Base-by-base conservation (phyloP, 2,888 invertebrate genomes). In the Apamea anceps region DNA sequence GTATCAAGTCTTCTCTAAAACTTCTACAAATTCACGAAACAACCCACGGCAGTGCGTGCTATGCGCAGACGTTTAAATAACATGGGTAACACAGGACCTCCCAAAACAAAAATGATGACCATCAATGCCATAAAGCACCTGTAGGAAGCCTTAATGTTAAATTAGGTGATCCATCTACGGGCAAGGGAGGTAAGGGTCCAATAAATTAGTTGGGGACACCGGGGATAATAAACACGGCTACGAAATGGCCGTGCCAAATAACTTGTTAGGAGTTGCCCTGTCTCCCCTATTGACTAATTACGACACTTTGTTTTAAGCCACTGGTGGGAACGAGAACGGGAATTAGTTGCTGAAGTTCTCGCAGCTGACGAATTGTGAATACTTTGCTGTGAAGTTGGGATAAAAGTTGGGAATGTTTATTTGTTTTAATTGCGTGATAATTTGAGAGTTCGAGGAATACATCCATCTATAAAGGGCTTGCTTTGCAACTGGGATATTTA, bases 141-240 rank as follows among this genome's bases (percentile, higher is more conserved):
- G 89, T 75, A 91, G 91, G 92, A 45, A 92, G 92, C 94, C 94
- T 95, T 96, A 96, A 96, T 95, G 95, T 94, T 95, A 95, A 96
- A 97, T 97, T 96, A 96, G 96, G 96, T 93, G 94, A 96, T 96
- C 95, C 95, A 95, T 96, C 96, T 94, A 91, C 90, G 93, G 90
- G 91, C 93, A 93, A 95, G 95, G 96, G 95, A 94, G 96, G 90
- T 95, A 95, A 95, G 96, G 95, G 95, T 90, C 92, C 94, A 92
- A 96, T 96, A 96, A 96, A 96, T 96, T 95, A 96, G 93, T 94
- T 95, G 96, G 95, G 96, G 96, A 96, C 96, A 96, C 92, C 92
- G 82, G 94, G 95, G 95, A 95, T 96, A 96, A 96, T 96, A 96
- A 96, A 96, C 96, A 95, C 93, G 90, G 93, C 91, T 82, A 89